phyloP scores from a whole-genome alignment of 2,888 invertebrate species.

The Caenorhabditis plicata region DNA sequence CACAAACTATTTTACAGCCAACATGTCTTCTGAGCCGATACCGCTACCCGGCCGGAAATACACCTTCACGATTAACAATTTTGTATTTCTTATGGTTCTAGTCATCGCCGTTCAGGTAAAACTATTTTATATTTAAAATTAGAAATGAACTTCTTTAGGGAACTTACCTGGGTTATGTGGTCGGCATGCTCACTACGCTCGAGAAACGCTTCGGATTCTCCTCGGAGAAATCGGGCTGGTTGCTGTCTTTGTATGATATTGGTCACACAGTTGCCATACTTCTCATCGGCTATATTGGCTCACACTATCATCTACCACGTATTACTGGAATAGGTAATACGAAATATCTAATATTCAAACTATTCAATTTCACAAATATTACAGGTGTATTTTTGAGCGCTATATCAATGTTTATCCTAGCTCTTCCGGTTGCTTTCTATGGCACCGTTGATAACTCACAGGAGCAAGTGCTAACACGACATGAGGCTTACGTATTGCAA shows the following conservation, averaged over 20 bases:
- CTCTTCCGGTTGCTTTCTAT: conserved; percentile 48
- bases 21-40: conserved; percentile 15
- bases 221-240: conserved; percentile 42
- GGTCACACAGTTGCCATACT: conserved; percentile 55
- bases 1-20: no score
- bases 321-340: conserved; percentile 49
- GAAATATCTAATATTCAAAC: neutral
- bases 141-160: conserved; percentile 15
- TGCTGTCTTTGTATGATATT: conserved; percentile 54
- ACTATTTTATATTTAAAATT: neutral
- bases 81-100: conserved; percentile 45
- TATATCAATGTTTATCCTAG: conserved; percentile 51
- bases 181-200: conserved; percentile 50
- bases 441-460: conserved; percentile 42
- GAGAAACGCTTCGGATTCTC: conserved; percentile 46
- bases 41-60: conserved; percentile 35
- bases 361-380: neutral
- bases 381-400: conserved; percentile 47
- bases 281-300: conserved; percentile 53
- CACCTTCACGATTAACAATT: conserved; percentile 33
- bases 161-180: conserved; percentile 49
- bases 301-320: conserved; percentile 49
- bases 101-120: conserved; percentile 45
- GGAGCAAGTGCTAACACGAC: conserved; percentile 10
- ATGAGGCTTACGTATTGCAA: conserved; percentile 36